Evolutionary conservation across 2,797 vertebrate genomes (phyloP), one percentile per base, ranked within the genome.

Genomic region (Enoplosus armatus): DNA sequence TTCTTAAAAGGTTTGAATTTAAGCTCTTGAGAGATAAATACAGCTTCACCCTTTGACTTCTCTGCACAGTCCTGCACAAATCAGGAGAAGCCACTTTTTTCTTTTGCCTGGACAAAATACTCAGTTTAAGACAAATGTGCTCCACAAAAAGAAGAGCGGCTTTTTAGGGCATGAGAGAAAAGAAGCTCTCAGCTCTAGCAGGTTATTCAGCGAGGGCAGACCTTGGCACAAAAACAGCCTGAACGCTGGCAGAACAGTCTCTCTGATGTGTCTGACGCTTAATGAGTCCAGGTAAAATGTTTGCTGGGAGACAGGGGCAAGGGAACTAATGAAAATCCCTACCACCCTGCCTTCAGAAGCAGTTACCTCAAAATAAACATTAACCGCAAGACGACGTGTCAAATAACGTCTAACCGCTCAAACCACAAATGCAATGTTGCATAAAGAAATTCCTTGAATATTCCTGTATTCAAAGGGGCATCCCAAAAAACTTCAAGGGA

Each of bases 271-370:
- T 86, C 81, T 82, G 85, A 87, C 86, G 69, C 75, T 41, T 84
- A 84, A 85, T 80, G 86, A 88, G 76, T 85, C 50, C 85, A 87
- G 80, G 77, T 88, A 78, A 87, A 85, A 59, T 79, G 85, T 84
- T 87, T 89, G 68, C 75, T 72, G 72, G 37, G 80, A 87, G 84
- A 83, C 56, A 62, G 47, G 78, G 60, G 67, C 58, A 72, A 45
- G 35, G 54, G 45, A 84, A 80, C 56, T 77, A 75, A 77, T 77
- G 54, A 77, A n/a, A 84, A 82, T 75, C 65, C 55, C 45, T 20
- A 75, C 68, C 55, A 83, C 18, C 35, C 70, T 51, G 65, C 74
- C 67, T 76, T 79, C 75, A 75, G 50, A 66, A 68, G 75, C 68
- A 80, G 68, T 87, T 84, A 83, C 61, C 73, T 76, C 41, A 62